Evolutionary conservation across 2,888 invertebrate species (phyloP).

Genomic region (Mythimna impura): DNA sequence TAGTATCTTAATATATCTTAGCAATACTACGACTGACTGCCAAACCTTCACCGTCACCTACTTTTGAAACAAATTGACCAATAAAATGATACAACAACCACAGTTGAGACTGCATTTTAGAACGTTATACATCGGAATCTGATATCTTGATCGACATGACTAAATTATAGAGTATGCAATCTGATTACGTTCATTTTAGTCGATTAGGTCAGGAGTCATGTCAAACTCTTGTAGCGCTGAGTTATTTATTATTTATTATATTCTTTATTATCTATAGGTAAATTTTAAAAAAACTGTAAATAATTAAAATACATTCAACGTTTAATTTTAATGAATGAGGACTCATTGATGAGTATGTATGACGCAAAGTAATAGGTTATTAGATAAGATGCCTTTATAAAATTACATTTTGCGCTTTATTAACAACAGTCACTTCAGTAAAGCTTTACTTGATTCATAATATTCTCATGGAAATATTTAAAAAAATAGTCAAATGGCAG

Average conservation of each 20-base stretch:
- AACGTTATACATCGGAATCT: slow-evolving; percentile 28
- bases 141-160: slow-evolving; percentile 29
- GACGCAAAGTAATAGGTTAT: slow-evolving; percentile 12
- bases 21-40: background rate
- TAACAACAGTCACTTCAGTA: background rate
- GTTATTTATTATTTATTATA: too few relatives aligned
- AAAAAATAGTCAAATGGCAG: background rate
- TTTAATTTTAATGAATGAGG: slow-evolving; percentile 12
- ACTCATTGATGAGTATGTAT: background rate
- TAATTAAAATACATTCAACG: background rate
- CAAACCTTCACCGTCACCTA: slow-evolving; percentile 40
- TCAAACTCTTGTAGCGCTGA: slow-evolving; percentile 25
- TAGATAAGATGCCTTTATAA: background rate
- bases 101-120: slow-evolving; percentile 16
- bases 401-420: background rate
- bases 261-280: slow-evolving; percentile 1
- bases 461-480: background rate
- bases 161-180: slow-evolving; percentile 44
- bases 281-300: slow-evolving; percentile 9
- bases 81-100: slow-evolving; percentile 37
- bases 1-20: background rate
- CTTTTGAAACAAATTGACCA: slow-evolving; percentile 20
- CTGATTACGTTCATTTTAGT: slow-evolving; percentile 47
- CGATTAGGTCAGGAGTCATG: slow-evolving; percentile 42
- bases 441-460: background rate